Conservation (phyloP, 2,797 vertebrate genomes). For the Pipistrellus pipistrellus region DNA sequence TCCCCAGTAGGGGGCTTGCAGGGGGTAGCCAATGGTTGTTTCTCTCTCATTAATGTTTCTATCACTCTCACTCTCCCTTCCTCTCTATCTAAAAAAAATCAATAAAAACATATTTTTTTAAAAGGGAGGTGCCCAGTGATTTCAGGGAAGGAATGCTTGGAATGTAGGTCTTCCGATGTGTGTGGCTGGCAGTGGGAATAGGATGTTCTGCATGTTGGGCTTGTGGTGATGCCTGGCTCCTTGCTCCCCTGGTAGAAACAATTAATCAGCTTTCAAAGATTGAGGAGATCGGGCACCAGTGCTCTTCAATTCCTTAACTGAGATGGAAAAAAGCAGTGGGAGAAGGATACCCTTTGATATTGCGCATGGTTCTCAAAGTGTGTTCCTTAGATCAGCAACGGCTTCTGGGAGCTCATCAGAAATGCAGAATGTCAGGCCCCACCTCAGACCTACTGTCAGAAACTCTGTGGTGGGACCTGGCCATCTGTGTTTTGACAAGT, state of each 20-base stretch:
- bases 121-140: background rate
- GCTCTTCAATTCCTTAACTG: background rate
- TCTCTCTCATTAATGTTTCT: too few species aligned
- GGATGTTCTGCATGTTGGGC: background rate
- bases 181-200: background rate
- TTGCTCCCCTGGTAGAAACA: background rate
- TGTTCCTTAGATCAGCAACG: background rate
- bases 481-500: background rate
- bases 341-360: background rate
- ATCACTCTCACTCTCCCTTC: too few species aligned
- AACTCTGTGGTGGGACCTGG: background rate
- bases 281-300: background rate
- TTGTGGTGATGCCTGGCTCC: background rate
- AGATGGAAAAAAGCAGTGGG: background rate
- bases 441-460: background rate
- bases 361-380: background rate
- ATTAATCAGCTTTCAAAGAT: constrained; percentile 7
- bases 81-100: too few species aligned
- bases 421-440: background rate
- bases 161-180: background rate
- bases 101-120: too few species aligned
- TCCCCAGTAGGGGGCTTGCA: too few species aligned
- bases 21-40: too few species aligned
- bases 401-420: background rate
- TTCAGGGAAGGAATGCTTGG: constrained; percentile 45